Conservation (phyloP, 2,113 vertebrate genomes). For the Trichomycterus rosablanca region DNA sequence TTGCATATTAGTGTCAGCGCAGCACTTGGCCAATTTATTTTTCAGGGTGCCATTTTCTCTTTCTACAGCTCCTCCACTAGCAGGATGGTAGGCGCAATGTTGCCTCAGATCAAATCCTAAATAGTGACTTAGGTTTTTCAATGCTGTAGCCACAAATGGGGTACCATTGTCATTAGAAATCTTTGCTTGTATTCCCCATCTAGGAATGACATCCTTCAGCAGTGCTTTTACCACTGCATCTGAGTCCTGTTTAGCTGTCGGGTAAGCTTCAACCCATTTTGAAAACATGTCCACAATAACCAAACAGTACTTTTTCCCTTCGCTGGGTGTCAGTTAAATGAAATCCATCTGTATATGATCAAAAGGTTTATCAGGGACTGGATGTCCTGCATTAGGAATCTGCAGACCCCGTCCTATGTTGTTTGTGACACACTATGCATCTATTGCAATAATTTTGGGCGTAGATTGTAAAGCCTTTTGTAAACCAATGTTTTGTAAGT, state of each 20-base stretch:
- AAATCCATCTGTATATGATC: background rate
- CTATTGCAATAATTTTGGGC: background rate
- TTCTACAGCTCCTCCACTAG: background rate
- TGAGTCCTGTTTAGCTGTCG: background rate
- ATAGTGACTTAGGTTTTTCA: background rate
- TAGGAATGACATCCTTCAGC: background rate
- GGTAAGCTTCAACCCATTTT: background rate
- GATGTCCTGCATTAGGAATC: background rate
- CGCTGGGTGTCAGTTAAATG: background rate
- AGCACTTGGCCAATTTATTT: background rate
- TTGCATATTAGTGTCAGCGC: background rate
- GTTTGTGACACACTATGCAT: background rate
- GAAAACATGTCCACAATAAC: background rate
- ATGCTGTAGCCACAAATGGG: background rate
- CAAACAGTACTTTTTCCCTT: slow-evolving; percentile 27
- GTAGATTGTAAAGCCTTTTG: background rate
- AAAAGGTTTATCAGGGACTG: background rate
- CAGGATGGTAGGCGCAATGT: background rate
- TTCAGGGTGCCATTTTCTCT: background rate
- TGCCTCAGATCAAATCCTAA: background rate
- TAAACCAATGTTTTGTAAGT: background rate
- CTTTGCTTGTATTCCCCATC: background rate
- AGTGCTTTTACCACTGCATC: background rate
- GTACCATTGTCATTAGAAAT: background rate
- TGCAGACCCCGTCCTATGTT: background rate